Evolutionary conservation across 2,113 vertebrate genomes (phyloP).

Genomic region (Lepidothrix coronata): DNA sequence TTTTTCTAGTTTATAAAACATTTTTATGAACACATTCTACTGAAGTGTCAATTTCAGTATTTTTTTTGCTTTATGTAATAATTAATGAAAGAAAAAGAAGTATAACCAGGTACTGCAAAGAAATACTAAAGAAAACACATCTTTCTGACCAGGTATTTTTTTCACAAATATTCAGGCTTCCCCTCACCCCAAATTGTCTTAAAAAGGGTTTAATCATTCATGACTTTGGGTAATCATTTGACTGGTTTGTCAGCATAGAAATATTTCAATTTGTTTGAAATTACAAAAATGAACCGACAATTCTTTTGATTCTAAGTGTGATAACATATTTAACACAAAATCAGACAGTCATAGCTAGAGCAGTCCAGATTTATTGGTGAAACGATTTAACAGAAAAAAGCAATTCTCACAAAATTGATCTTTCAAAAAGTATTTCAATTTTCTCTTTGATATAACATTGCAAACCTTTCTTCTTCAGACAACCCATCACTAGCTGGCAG

Average conservation of each 20-base stretch:
- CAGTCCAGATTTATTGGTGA: neutral
- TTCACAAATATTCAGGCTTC: neutral
- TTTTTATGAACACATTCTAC: neutral
- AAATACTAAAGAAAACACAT: neutral
- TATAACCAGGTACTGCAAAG: neutral
- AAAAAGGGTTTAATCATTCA: neutral
- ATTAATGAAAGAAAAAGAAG: neutral
- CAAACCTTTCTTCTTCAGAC: neutral
- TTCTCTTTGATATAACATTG: neutral
- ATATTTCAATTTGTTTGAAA: neutral
- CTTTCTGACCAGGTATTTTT: neutral
- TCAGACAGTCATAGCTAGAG: neutral
- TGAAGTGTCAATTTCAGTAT: neutral
- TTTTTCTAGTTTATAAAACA: neutral
- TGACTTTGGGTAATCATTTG: neutral
- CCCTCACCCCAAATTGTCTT: neutral
- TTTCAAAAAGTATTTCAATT: neutral
- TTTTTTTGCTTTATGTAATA: neutral
- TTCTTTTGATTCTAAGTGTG: neutral
- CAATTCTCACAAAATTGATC: neutral
- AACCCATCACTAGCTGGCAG: neutral
- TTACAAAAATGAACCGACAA: neutral
- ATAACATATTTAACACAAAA: neutral
- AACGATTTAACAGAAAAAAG: neutral
- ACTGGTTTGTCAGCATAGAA: neutral